These are phyloP conservation scores for Tridacna gigas DNA, from an alignment of 2,888 invertebrate genomes.

Conservation along the genomic window DNA sequence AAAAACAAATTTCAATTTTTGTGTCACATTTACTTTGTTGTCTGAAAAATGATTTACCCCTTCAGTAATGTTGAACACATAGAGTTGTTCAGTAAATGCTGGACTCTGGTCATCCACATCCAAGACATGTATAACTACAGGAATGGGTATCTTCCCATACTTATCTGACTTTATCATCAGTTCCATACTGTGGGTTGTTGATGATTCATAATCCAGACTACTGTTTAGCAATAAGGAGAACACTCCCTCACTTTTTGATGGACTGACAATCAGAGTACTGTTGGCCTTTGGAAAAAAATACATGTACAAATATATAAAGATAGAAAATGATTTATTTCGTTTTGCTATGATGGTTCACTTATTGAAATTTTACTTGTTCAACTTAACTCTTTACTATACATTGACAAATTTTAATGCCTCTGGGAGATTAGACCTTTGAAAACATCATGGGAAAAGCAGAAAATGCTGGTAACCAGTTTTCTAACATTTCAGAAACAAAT, in stretches of 20 bases:
- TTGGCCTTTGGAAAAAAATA: neutral
- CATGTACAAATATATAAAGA: neutral
- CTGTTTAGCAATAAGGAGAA: neutral
- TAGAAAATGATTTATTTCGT: neutral
- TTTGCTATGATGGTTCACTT: neutral
- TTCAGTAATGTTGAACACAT: slow-evolving; percentile 17
- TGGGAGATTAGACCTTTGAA: too few species aligned
- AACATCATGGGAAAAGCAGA: too few species aligned
- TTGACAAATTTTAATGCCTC: too few species aligned
- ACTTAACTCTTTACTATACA: too few species aligned
- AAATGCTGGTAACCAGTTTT: too few species aligned
- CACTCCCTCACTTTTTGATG: neutral
- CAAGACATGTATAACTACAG: neutral
- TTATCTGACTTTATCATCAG: neutral
- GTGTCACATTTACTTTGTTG: too few species aligned
- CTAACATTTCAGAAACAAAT: too few species aligned
- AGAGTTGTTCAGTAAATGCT: neutral
- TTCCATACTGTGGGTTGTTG: neutral
- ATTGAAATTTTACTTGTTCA: neutral
- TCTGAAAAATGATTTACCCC: slow-evolving; percentile 8
- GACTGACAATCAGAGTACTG: neutral
- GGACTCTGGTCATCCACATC: slow-evolving; percentile 33
- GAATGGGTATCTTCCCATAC: neutral
- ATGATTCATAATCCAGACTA: neutral
- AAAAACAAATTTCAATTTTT: too few species aligned